Evolutionary conservation across 1,140 invertebrate genomes (phyloP).

Genomic region (Eciton burchellii): DNA sequence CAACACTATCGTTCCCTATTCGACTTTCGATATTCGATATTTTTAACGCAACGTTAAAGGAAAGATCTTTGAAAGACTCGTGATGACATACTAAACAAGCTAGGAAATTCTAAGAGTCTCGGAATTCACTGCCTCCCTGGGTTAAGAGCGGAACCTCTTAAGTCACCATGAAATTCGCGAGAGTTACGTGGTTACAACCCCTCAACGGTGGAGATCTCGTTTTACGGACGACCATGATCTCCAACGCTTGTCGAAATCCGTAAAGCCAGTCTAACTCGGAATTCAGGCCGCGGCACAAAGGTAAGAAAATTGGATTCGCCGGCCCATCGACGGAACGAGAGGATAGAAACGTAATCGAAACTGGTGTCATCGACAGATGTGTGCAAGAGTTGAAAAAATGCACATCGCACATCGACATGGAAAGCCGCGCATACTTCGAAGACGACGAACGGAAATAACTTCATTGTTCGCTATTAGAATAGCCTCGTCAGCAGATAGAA

Average conservation of each 20-base stretch:
- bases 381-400: slow-evolving; percentile 22
- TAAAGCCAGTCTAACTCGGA: slow-evolving; percentile 57
- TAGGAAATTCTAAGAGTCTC: slow-evolving; percentile 27
- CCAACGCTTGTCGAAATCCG: slow-evolving; percentile 58
- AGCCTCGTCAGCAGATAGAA: slow-evolving; percentile 19
- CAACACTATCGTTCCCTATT: no score
- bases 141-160: slow-evolving; percentile 34
- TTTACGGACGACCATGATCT: slow-evolving; percentile 49
- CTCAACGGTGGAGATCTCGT: slow-evolving; percentile 38
- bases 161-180: slow-evolving; percentile 29
- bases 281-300: slow-evolving; percentile 45
- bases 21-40: not conserved
- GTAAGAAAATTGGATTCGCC: slow-evolving; percentile 59
- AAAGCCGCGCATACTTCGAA: slow-evolving; percentile 2
- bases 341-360: slow-evolving; percentile 30
- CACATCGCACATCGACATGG: not conserved
- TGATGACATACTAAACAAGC: not conserved
- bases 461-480: slow-evolving; percentile 25
- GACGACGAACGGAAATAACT: slow-evolving; percentile 46
- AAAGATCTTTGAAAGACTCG: not conserved
- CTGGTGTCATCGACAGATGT: slow-evolving; percentile 1
- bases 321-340: slow-evolving; percentile 13
- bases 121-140: not conserved
- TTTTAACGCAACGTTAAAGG: not conserved
- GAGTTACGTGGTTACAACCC: slow-evolving; percentile 49